Conservation (phyloP, 1,140 invertebrate genomes). For the Apis laboriosa region DNA sequence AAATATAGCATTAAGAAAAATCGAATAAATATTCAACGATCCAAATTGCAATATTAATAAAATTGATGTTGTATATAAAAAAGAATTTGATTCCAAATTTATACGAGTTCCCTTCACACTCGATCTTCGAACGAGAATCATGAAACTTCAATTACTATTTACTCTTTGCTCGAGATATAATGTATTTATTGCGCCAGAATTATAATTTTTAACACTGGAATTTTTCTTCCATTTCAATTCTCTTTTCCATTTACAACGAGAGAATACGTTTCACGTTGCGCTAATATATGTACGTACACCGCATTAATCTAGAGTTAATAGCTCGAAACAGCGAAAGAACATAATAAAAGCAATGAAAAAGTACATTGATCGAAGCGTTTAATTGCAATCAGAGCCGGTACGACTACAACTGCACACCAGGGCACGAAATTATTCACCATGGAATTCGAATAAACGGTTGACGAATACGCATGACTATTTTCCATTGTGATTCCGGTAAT, state of each 20-base stretch:
- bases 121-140: too few relatives aligned
- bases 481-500: neutral
- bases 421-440: neutral
- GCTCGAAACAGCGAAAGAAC: too few relatives aligned
- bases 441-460: neutral
- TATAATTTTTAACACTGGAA: too few relatives aligned
- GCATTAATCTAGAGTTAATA: neutral
- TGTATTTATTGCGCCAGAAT: too few relatives aligned
- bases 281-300: neutral
- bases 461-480: neutral
- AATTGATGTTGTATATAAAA: too few relatives aligned
- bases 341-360: neutral
- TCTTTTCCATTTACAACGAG: neutral
- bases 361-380: neutral
- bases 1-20: too few relatives aligned
- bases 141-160: too few relatives aligned
- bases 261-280: neutral
- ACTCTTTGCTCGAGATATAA: too few relatives aligned
- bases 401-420: neutral
- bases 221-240: neutral
- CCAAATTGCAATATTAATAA: too few relatives aligned
- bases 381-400: neutral
- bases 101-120: too few relatives aligned
- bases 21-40: too few relatives aligned
- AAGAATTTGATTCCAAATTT: too few relatives aligned